These are phyloP conservation scores for Scaptodrosophila latifasciaeformis DNA, from an alignment of 2,888 invertebrate species.

Conservation along the genomic window DNA sequence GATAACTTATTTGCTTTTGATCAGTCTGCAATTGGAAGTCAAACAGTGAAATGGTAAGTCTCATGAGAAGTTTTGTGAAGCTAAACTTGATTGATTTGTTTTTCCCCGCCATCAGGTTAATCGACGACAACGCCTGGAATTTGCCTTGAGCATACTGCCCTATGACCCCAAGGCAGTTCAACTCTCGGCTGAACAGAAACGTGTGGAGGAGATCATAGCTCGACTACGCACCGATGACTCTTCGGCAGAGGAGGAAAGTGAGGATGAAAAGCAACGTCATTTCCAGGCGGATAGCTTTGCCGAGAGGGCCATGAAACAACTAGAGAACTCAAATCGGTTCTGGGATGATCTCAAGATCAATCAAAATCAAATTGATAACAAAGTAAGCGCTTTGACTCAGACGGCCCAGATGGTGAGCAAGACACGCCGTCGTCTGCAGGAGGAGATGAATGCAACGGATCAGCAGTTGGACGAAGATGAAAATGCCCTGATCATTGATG, in stretches of 20 bases:
- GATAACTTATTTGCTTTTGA: background rate
- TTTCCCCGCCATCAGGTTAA: constrained; percentile 22
- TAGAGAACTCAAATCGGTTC: constrained; percentile 21
- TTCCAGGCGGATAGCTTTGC: constrained; percentile 38
- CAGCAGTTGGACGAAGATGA: constrained; percentile 2
- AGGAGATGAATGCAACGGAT: background rate
- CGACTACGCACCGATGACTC: constrained; percentile 29
- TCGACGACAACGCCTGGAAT: constrained; percentile 52
- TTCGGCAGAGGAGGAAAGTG: constrained; percentile 31
- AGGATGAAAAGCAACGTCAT: constrained; percentile 21
- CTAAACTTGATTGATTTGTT: background rate
- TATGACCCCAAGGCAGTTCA: constrained; percentile 29
- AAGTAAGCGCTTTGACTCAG: constrained; percentile 36
- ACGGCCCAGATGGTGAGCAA: constrained; percentile 46
- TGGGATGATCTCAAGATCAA: background rate
- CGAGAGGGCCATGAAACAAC: constrained; percentile 41
- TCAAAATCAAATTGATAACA: background rate
- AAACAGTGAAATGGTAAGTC: constrained; percentile 46
- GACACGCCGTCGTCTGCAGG: constrained; percentile 6
- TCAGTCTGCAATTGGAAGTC: constrained; percentile 37
- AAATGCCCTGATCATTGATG: constrained; percentile 18
- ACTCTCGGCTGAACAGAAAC: constrained; percentile 31
- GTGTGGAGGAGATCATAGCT: constrained; percentile 43
- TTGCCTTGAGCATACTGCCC: constrained; percentile 44
- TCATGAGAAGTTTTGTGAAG: background rate